Evolutionary conservation across 2,113 vertebrate species (phyloP).

Genomic region (Xyliphius kryptos): DNA sequence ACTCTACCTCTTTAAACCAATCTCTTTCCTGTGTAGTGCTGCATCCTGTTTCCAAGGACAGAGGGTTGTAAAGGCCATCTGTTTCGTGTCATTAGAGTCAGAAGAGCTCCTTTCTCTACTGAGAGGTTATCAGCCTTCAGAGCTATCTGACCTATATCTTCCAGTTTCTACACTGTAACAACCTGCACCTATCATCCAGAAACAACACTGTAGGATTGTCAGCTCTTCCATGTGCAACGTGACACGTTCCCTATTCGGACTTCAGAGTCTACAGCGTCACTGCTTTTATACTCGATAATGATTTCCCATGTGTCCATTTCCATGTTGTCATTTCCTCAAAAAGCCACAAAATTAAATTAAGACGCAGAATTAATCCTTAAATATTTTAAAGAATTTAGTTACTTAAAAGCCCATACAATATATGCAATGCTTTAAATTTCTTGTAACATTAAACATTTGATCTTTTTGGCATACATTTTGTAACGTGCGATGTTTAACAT

Average conservation of each 20-base stretch:
- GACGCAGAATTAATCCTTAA: no score
- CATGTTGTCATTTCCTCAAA: not conserved
- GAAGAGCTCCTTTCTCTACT: slow-evolving; percentile 49
- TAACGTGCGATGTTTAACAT: no score
- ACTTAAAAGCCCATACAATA: no score
- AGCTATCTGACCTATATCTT: slow-evolving; percentile 50
- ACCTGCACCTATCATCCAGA: slow-evolving; percentile 56
- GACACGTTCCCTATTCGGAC: slow-evolving; percentile 38
- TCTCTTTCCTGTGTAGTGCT: slow-evolving; percentile 33
- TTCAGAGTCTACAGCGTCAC: no score
- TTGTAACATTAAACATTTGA: no score
- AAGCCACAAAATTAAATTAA: no score
- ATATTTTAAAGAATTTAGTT: no score
- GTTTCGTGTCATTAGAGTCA: slow-evolving; percentile 55
- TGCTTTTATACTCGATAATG: not conserved
- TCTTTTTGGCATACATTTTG: no score
- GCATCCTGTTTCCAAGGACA: slow-evolving; percentile 53
- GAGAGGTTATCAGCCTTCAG: slow-evolving; percentile 55
- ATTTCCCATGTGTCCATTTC: not conserved
- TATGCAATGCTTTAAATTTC: no score
- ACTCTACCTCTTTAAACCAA: slow-evolving; percentile 13
- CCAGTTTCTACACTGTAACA: slow-evolving; percentile 52
- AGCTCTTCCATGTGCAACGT: slow-evolving; percentile 48
- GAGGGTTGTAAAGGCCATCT: slow-evolving; percentile 55
- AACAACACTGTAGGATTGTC: slow-evolving; percentile 32